A percentile compares a stretch with the other conserved stretches of the same genome.
phyloP scores from a whole-genome alignment of 2,888 invertebrate genomes.

The Hydriomena furcata region DNA sequence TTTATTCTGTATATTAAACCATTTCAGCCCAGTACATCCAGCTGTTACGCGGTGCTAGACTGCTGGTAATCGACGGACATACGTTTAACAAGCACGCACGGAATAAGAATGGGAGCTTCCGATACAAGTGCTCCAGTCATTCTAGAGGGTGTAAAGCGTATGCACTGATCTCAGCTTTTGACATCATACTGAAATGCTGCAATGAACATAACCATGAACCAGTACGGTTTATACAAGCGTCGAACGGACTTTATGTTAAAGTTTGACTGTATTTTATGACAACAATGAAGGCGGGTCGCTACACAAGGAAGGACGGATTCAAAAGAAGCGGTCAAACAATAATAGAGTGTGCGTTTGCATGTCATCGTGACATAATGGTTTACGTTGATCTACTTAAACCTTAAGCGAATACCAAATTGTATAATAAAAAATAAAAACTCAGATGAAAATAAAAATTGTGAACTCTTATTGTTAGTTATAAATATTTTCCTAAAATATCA shows the following conservation, averaged over 20 bases:
- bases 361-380: no score
- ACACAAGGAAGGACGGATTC: no score
- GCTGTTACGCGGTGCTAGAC: constrained; percentile 23
- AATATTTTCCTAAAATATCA: no score
- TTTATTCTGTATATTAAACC: not conserved
- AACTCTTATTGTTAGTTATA: no score
- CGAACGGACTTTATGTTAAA: constrained; percentile 24
- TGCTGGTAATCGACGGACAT: constrained; percentile 38
- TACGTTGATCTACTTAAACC: no score
- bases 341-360: no score
- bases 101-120: constrained; percentile 30
- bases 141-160: constrained; percentile 40
- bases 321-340: no score
- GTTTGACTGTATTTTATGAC: not conserved
- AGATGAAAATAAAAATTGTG: no score
- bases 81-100: constrained; percentile 37
- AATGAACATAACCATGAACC: constrained; percentile 37
- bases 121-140: constrained; percentile 46
- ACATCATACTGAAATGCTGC: constrained; percentile 19
- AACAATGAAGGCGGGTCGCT: no score
- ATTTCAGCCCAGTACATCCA: constrained; percentile 37
- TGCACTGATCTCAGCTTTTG: constrained; percentile 30
- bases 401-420: no score
- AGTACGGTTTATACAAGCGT: constrained; percentile 12
- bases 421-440: no score